Evolutionary conservation across 2,888 invertebrate genomes (phyloP).

Genomic region (Brassicogethes aeneus): DNA sequence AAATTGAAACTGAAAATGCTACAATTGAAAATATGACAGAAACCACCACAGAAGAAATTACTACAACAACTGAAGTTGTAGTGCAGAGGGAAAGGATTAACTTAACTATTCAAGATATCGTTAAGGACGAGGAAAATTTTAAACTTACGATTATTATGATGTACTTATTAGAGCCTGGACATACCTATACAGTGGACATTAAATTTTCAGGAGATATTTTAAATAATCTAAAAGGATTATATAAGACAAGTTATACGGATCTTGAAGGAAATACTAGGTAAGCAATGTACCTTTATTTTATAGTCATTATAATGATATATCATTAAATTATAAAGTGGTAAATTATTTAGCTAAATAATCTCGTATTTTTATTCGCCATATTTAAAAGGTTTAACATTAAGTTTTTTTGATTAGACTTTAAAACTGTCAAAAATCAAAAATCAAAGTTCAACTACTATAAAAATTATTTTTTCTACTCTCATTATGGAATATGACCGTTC

Average conservation of each 20-base stretch:
- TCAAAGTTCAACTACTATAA: too few relatives aligned
- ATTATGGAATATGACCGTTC: too few relatives aligned
- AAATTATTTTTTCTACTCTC: too few relatives aligned
- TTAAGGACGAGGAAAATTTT: slow-evolving; percentile 35
- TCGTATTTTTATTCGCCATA: too few relatives aligned
- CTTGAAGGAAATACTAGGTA: slow-evolving; percentile 43
- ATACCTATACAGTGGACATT: slow-evolving; percentile 49
- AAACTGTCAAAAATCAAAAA: too few relatives aligned
- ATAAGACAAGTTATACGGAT: slow-evolving; percentile 53
- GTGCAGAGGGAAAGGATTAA: slow-evolving; percentile 8
- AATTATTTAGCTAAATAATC: too few relatives aligned
- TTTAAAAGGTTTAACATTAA: too few relatives aligned
- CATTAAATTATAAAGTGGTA: too few relatives aligned
- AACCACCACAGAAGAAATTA: background rate
- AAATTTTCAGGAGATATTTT: slow-evolving; percentile 48
- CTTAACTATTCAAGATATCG: slow-evolving; percentile 27
- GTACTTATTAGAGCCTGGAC: slow-evolving; percentile 39
- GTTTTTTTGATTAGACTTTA: too few relatives aligned
- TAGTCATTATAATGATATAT: too few relatives aligned
- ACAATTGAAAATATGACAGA: background rate
- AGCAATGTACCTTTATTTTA: slow-evolving; percentile 15
- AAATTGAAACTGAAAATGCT: background rate
- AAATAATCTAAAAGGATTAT: slow-evolving; percentile 58
- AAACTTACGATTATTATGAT: slow-evolving; percentile 37
- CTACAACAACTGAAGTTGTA: slow-evolving; percentile 5